phyloP scores from a whole-genome alignment of 2,888 invertebrate genomes.

The Cryptosula pallasiana region DNA sequence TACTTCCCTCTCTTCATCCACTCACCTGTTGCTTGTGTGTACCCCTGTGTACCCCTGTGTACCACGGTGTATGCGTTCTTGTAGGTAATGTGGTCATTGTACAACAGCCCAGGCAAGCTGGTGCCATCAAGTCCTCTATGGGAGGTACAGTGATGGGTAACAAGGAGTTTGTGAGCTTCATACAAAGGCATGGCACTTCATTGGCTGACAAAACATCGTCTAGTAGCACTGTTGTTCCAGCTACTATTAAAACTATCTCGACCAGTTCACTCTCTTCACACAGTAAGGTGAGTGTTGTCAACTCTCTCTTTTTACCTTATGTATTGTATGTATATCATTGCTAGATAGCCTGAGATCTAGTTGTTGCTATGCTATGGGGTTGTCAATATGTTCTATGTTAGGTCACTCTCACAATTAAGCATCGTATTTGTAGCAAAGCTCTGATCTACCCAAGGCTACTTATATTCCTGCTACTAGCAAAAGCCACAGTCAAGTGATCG shows the following conservation, averaged over 20 bases:
- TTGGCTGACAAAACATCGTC: not conserved
- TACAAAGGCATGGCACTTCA: not conserved
- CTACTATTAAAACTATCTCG: not conserved
- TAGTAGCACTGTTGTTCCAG: not conserved
- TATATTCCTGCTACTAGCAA: not conserved
- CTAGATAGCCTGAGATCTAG: no score
- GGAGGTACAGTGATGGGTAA: not conserved
- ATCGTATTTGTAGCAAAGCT: constrained; percentile 7
- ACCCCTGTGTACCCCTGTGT: no score
- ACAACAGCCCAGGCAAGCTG: not conserved
- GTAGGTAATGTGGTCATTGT: constrained; percentile 11
- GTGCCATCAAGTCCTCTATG: not conserved
- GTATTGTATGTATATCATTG: no score
- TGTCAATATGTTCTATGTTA: no score
- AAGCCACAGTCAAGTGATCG: constrained; percentile 11
- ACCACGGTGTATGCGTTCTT: no score
- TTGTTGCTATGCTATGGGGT: no score
- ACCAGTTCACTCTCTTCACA: not conserved
- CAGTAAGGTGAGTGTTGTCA: constrained; percentile 1
- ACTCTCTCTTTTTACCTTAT: no score
- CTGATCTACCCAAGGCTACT: not conserved
- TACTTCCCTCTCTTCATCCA: no score
- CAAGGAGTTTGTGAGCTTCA: constrained; percentile 6
- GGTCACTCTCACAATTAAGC: no score
- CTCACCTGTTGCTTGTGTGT: no score